phyloP scores from a whole-genome alignment of 2,888 invertebrate species.

The Lamproptera curius region DNA sequence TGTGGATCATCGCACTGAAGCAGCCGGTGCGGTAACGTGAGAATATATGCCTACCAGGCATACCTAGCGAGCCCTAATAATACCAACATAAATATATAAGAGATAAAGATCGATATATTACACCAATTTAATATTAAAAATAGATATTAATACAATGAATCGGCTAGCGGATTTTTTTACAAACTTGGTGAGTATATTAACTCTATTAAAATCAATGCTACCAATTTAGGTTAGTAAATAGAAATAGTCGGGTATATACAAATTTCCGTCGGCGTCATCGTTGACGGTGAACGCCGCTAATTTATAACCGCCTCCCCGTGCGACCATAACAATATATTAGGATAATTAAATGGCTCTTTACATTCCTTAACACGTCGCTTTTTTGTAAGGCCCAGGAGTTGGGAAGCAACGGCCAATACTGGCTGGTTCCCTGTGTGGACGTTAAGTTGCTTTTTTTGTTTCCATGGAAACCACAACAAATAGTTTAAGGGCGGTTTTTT shows the following conservation, averaged over 20 bases:
- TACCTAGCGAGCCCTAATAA: no score
- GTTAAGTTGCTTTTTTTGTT: slow-evolving; percentile 63
- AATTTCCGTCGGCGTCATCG: slow-evolving; percentile 34
- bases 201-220: no score
- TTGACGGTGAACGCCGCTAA: slow-evolving; percentile 53
- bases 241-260: slow-evolving; percentile 24
- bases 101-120: no score
- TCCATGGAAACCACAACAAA: slow-evolving; percentile 73
- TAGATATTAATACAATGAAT: no score
- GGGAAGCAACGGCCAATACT: slow-evolving; percentile 73
- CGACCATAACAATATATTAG: slow-evolving; percentile 76
- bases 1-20: slow-evolving; percentile 70
- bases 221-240: no score
- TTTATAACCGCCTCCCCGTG: slow-evolving; percentile 71
- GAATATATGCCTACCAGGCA: no score
- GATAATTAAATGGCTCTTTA: slow-evolving; percentile 78
- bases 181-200: no score
- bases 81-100: no score
- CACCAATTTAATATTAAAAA: no score
- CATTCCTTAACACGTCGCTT: slow-evolving; percentile 77
- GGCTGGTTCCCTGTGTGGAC: slow-evolving; percentile 73
- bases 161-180: no score
- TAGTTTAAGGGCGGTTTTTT: slow-evolving; percentile 71
- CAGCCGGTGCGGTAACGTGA: slow-evolving; percentile 55
- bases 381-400: slow-evolving; percentile 68